Base-by-base conservation (phyloP, 37 sponge, comb jelly and placozoan species). In the Sycon ciliatum region DNA sequence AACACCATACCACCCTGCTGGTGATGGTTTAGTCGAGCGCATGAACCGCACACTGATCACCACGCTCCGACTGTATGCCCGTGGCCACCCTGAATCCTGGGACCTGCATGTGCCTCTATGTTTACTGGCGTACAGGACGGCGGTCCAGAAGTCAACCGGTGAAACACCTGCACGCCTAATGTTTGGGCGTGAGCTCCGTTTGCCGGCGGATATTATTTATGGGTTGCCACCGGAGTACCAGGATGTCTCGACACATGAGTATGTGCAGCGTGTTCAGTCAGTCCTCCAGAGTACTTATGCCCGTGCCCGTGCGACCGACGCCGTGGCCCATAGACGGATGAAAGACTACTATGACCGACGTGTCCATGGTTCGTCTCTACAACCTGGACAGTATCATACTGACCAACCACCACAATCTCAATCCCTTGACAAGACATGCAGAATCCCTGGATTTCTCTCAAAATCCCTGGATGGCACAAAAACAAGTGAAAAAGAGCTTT, bases 161-260 rank as follows among this genome's bases (percentile, higher is more conserved):
- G 33, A 28, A 23, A 53, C 73, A 20, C 73, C 73, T 22, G 53
- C 35, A 35, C 23, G 18, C 32, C 32, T 72, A 34, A 72, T 72
- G 73, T 56, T 72, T 27, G 73, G 73, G 16, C 36, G 58, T 2
- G 49, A 72, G 56, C 57, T 63, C 4, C 37, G 74, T 18, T 61
- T 74, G 23, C 74, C 74, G 24, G 37, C 39, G 32, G 74, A 74
- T 74, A 24, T 74, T 35, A 20, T 35, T 6, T 34, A 30, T 34
- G 74, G 42, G 2, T 18, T 16, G 13, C 39, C 61, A 0, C 73
- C 57, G 4, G 39, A 31, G 18, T 28, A 22, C 11, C 22, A 37
- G 23, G 3, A 20, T 30, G 32, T 38, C 30, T 7, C 20, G 1
- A 23, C 58, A 72, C 20, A 29, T 22, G 73, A 27, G n/a, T 61